Conservation (phyloP, 1,140 invertebrate species). For the Mercenaria mercenaria region DNA sequence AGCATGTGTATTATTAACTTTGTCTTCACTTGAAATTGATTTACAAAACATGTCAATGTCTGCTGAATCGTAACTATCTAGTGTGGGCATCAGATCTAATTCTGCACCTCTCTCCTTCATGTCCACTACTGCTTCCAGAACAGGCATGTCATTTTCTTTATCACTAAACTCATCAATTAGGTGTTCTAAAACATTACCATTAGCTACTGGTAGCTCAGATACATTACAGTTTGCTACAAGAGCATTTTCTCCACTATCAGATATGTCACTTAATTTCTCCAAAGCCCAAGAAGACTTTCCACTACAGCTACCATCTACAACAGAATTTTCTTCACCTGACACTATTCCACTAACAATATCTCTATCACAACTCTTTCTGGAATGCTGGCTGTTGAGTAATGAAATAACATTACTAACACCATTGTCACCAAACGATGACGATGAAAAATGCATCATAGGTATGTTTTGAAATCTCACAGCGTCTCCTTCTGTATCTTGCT, state of each 20-base stretch:
- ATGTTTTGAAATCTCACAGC: not conserved
- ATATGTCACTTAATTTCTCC: not conserved
- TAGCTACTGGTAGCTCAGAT: not conserved
- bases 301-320: not conserved
- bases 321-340: not conserved
- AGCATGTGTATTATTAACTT: not conserved
- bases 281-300: not conserved
- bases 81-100: not conserved
- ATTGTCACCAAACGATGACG: constrained; percentile 41
- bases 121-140: not conserved
- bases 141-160: not conserved
- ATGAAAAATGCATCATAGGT: constrained; percentile 22
- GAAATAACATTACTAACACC: constrained; percentile 29
- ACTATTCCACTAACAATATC: not conserved
- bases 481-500: not conserved
- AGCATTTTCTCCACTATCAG: not conserved
- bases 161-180: not conserved
- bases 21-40: not conserved
- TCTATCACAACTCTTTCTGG: constrained; percentile 8
- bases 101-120: not conserved
- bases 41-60: not conserved
- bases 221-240: not conserved
- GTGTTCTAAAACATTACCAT: not conserved
- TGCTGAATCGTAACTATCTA: not conserved
- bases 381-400: constrained; percentile 10